Conservation (phyloP, 2,113 vertebrate genomes). For the Gorsachius goisagi region DNA sequence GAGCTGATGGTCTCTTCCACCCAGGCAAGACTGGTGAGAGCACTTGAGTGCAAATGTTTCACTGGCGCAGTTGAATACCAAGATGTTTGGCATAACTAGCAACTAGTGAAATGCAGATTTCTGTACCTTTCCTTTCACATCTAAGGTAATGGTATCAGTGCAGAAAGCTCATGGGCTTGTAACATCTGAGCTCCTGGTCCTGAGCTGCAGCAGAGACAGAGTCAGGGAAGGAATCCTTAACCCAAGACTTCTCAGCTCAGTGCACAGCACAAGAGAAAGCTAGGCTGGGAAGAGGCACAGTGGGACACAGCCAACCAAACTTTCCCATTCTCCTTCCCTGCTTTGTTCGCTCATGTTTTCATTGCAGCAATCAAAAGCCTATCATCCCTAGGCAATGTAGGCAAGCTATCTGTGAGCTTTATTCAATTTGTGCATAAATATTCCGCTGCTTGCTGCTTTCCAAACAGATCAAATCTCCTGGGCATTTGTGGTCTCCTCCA, state of each 20-base stretch:
- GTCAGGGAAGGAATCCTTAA: not conserved
- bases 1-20: not conserved
- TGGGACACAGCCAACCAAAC: not conserved
- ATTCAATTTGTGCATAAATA: not conserved
- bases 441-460: not conserved
- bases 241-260: not conserved
- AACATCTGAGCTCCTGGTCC: not conserved
- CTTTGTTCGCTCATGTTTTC: not conserved
- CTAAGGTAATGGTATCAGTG: not conserved
- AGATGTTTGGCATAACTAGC: not conserved
- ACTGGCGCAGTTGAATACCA: not conserved
- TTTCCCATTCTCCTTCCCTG: not conserved
- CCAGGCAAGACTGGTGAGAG: not conserved
- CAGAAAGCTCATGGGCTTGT: not conserved
- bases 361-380: not conserved
- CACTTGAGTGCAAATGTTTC: not conserved
- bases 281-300: not conserved
- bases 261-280: not conserved
- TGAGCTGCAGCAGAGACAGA: not conserved
- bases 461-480: not conserved
- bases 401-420: not conserved
- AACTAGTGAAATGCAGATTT: not conserved
- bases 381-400: not conserved
- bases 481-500: not conserved
- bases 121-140: accelerated